Evolutionary conservation across 2,888 invertebrate genomes (phyloP), one percentile per base, ranked within the genome.

Genomic region (Aethes cnicana): DNA sequence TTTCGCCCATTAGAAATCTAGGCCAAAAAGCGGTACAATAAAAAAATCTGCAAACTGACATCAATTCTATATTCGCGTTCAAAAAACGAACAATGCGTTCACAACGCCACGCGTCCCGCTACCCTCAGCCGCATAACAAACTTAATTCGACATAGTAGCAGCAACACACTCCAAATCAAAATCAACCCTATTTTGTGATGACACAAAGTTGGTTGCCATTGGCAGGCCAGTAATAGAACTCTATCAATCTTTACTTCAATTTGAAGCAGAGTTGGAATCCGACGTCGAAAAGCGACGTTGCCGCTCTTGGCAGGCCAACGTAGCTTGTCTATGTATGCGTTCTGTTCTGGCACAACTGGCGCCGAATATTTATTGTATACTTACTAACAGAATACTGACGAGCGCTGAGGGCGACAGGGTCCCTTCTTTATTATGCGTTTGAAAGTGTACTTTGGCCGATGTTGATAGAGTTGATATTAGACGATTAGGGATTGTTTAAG

Each of bases 291-390:
- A 49, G 89, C 88, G 82, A 80, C 81, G 89, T 88, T 88, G 88
- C 87, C 88, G 80, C 69, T 82, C 84, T 79, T 77, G 64, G 74
- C 80, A 72, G 60, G 77, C 77, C 69, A 74, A 74, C 83, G 80
- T 74, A 71, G 78, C 76, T 75, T 69, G 73, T 70, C 79, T 88
- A 86, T 88, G 84, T 88, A 86, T 88, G 85, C 81, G 85, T 86
- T n/a, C 85, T 87, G 85, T 81, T 75, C 77, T 77, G 81, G 80
- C 82, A 86, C 88, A 87, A 89, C 88, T 88, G 88, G 85, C 89
- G 85, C 88, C 86, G 86, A 87, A 89, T 89, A 88, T 87, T 89
- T 88, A 88, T 88, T 88, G 88, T 88, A 87, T 88, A 88, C 86
- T 84, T 88, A 88, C 86, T 84, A 86, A 87, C 87, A 86, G 84